These are phyloP conservation scores for Buphagus erythrorhynchus DNA, from an alignment of 2,797 vertebrate genomes.

Conservation along the genomic window DNA sequence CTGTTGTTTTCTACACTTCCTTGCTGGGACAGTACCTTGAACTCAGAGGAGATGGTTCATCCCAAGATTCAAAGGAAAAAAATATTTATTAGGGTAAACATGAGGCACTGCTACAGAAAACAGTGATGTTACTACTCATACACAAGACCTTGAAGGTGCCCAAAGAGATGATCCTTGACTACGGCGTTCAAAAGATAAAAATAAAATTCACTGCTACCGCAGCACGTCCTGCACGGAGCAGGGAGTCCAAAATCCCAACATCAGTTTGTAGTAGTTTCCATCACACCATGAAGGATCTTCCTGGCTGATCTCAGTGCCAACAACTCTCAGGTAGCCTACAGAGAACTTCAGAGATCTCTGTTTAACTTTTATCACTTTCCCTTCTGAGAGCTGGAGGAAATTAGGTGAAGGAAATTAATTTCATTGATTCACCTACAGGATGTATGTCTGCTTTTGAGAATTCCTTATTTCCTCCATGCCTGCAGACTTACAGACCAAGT, in stretches of 20 bases:
- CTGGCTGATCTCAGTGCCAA: not conserved
- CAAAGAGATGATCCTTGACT: not conserved
- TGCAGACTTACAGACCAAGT: not conserved
- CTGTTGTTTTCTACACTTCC: slow-evolving; percentile 37
- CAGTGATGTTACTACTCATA: not conserved
- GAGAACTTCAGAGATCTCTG: not conserved
- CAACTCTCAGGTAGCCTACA: not conserved
- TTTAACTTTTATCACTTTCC: not conserved
- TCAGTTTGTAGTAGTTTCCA: not conserved
- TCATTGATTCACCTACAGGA: not conserved
- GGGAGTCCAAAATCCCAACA: not conserved
- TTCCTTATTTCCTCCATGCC: not conserved
- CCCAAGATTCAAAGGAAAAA: not conserved
- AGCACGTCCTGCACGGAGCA: accelerated
- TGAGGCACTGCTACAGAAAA: not conserved
- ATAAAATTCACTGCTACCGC: not conserved
- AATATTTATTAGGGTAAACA: not conserved
- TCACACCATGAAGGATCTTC: not conserved
- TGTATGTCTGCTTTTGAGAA: not conserved
- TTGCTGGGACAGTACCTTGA: not conserved
- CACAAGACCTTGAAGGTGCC: not conserved
- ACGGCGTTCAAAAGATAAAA: not conserved
- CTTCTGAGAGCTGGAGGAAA: not conserved
- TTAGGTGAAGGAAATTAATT: not conserved
- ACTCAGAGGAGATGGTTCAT: not conserved